Base-by-base conservation (phyloP, 2,888 invertebrate species). In the Orchesella flavescens region DNA sequence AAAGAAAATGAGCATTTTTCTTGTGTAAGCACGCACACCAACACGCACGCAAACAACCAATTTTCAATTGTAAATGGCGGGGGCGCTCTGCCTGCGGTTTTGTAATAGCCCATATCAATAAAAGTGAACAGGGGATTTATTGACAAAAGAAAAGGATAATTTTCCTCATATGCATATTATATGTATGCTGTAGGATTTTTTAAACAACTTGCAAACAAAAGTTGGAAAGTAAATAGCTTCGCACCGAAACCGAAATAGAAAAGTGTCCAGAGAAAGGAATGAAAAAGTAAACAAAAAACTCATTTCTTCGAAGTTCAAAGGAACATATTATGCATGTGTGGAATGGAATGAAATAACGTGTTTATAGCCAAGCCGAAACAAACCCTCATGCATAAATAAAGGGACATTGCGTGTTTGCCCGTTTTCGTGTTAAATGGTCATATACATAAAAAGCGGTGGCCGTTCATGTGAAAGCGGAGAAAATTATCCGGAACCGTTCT, bases 361-460 rank as follows among this genome's bases (percentile, higher is more conserved):
- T 34, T 34, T 34, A 34, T 7, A 34, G 34, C 34, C 34, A 34
- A 34, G n/a, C n/a, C 21, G 15, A 17, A 23, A 53, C 61, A 63
- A 79, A 53, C 53, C 61, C 59, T 74, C 80, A 72, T 80, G 80
- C 80, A 80, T 80, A 80, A 80, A 74, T 68, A 79, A 72, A 44
- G 10, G 73, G 65, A 59, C 23, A 3, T 49, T 34, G 72, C 57
- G 34, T 34, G 34, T 34, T 34, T 34, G 34, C 34, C 34, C 34
- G 34, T 34, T 34, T 76, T 76, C 76, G 79, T 79, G 79, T 72
- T 55, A 78, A 79, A 72, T 49, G 72, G 55, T 43, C 24, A 13
- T 68, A 46, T 69, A 44, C 13, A 53, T 21, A 34, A 63, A 19
- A 24, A 13, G 23, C 12, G 34, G 1, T 59, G 59, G 21, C 43